phyloP scores from a whole-genome alignment of 92 coral and sea anemone species.

The Pocillopora meandrina region DNA sequence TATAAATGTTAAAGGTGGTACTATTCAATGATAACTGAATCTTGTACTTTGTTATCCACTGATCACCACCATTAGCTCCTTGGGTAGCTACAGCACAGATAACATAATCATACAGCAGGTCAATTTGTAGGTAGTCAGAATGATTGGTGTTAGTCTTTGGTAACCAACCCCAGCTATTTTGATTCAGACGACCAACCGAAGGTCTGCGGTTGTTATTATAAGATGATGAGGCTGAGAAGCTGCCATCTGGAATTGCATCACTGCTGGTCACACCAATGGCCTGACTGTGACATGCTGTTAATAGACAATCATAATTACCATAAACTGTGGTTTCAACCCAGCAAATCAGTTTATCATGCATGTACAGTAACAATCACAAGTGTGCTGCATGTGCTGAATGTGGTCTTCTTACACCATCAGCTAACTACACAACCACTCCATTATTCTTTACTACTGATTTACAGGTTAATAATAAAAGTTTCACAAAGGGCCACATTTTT shows the following conservation, averaged over 20 bases:
- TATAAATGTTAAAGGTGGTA: conserved; percentile 36
- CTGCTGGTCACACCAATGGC: conserved; percentile 4
- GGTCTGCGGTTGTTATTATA: background rate
- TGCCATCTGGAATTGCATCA: background rate
- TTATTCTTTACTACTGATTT: too few relatives aligned
- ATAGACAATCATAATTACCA: background rate
- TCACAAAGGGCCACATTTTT: too few relatives aligned
- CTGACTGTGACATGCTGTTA: background rate
- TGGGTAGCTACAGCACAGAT: conserved; percentile 20
- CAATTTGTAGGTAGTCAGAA: conserved; percentile 15
- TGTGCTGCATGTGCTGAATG: too few relatives aligned
- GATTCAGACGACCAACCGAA: background rate
- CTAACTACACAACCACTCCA: too few relatives aligned
- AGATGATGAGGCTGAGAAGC: background rate
- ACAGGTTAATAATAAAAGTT: too few relatives aligned
- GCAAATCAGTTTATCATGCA: too few relatives aligned
- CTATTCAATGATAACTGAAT: conserved; percentile 40
- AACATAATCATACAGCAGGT: background rate
- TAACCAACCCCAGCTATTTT: background rate
- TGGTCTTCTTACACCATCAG: too few relatives aligned
- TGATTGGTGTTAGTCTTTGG: background rate
- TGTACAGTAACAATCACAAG: too few relatives aligned
- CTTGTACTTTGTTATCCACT: conserved; percentile 45
- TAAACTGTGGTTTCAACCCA: too few relatives aligned
- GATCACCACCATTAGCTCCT: background rate